Base-by-base conservation (phyloP, 2,113 vertebrate genomes). In the Myotis lucifugus region DNA sequence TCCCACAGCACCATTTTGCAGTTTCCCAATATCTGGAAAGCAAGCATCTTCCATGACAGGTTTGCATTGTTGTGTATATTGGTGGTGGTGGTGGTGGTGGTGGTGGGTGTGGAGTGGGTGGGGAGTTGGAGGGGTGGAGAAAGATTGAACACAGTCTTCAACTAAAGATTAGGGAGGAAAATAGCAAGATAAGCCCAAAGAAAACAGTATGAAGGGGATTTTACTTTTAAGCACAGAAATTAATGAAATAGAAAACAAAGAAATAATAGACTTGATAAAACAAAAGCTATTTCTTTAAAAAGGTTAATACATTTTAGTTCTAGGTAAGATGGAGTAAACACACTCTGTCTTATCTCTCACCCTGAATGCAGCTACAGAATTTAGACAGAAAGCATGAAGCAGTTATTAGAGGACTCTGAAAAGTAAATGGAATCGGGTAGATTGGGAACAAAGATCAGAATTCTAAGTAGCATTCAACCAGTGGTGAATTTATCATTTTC, bases 221-320 rank as follows among this genome's bases (percentile, higher is more conserved):
- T 84, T 83, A 25, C 48, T 87, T 89, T 78, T 78, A 93, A 70
- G 52, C n/a, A 88, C 32, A 89, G 48, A 88, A 77, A 85, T 70
- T 46, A 95, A 84, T 77, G 29, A 93, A 85, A 42, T n/a, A 88
- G 54, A 87, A 94, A 90, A 70, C 23, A 54, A 84, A 88, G 77
- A 93, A 81, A 95, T 46, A 97, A 86, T 37, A 92, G 29, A 66
- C 56, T 67, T 77, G 48, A 79, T 79, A 32, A 82, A 92, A 72
- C 29, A 29, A 89, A 86, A 92, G 2, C 37, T 50, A 17, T 52
- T 88, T 91, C 21, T 67, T 89, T 84, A 14, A 84, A 94, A 59
- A 46, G 10, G 46, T n/a, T 8, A 73, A 8, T 32, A 32, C 5
- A 34, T 48, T 83, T 42, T 70, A 50, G 19, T 76, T 82, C 84